Evolutionary conservation across 2,888 invertebrate genomes (phyloP).

Genomic region (Selenia dentaria): DNA sequence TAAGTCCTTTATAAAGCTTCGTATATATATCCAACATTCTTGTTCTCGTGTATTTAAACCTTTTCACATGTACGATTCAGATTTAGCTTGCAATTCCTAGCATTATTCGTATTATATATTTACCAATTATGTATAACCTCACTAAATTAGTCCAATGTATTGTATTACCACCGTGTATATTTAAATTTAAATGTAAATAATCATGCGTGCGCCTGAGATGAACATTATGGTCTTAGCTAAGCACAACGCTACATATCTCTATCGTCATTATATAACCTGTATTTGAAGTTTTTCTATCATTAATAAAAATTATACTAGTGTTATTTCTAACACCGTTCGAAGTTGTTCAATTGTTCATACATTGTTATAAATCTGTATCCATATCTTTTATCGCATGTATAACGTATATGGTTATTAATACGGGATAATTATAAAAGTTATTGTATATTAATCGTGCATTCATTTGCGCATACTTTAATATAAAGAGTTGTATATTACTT

Average conservation of each 20-base stretch:
- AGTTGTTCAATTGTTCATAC: slow-evolving; percentile 83
- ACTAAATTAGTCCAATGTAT: slow-evolving; percentile 56
- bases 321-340: slow-evolving; percentile 78
- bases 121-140: slow-evolving; percentile 50
- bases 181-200: slow-evolving; percentile 64
- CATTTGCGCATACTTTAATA: slow-evolving; percentile 76
- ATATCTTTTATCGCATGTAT: slow-evolving; percentile 80
- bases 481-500: slow-evolving; percentile 78
- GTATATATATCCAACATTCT: slow-evolving; percentile 64
- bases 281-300: slow-evolving; percentile 77
- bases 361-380: slow-evolving; percentile 65
- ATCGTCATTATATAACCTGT: slow-evolving; percentile 56
- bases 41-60: slow-evolving; percentile 63
- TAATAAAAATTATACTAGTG: slow-evolving; percentile 75
- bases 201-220: slow-evolving; percentile 60
- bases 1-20: slow-evolving; percentile 79
- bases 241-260: slow-evolving; percentile 79
- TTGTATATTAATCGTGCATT: slow-evolving; percentile 79
- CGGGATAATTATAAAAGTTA: slow-evolving; percentile 37
- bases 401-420: slow-evolving; percentile 80
- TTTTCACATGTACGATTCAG: slow-evolving; percentile 68
- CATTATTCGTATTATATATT: slow-evolving; percentile 54
- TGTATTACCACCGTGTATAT: slow-evolving; percentile 56
- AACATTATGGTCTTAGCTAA: slow-evolving; percentile 66
- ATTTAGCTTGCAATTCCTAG: slow-evolving; percentile 78